phyloP scores from a whole-genome alignment of 1,140 invertebrate species.

The Caerostris darwini region DNA sequence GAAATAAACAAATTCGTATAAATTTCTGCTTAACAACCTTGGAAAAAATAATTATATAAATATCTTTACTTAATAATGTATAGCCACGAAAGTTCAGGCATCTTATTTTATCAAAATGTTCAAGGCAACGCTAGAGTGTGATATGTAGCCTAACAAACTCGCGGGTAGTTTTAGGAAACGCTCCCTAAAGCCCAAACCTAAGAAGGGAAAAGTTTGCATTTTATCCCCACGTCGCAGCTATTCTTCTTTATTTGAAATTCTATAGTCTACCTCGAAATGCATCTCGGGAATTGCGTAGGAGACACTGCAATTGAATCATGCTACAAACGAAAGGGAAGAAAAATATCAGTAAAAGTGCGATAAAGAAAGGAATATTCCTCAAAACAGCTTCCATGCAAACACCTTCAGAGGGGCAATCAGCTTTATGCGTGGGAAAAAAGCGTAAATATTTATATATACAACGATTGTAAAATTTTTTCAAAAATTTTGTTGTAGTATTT shows the following conservation, averaged over 20 bases:
- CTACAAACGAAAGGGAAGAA: neutral
- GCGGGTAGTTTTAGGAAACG: neutral
- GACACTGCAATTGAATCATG: neutral
- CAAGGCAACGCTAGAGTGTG: neutral
- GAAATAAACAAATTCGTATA: too few species aligned
- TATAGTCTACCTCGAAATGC: neutral
- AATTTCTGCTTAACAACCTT: too few species aligned
- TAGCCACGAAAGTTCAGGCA: too few species aligned
- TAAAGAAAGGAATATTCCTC: neutral
- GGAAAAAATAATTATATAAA: too few species aligned
- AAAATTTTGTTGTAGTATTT: neutral
- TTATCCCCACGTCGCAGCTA: neutral
- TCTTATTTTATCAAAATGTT: too few species aligned
- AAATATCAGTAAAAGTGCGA: neutral
- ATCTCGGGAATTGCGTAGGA: slow-evolving; percentile 1
- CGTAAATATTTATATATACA: neutral
- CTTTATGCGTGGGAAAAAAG: neutral
- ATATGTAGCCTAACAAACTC: neutral
- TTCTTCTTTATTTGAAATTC: slow-evolving; percentile 29
- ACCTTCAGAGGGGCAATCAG: neutral
- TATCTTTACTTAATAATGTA: too few species aligned
- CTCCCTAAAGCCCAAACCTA: neutral
- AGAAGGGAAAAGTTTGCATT: slow-evolving; percentile 9
- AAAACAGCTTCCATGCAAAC: slow-evolving; percentile 13
- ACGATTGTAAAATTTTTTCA: neutral